These are phyloP conservation scores for Axinella damicornis DNA, from an alignment of 37 sponge, comb jelly and placozoan species.

Conservation along the genomic window DNA sequence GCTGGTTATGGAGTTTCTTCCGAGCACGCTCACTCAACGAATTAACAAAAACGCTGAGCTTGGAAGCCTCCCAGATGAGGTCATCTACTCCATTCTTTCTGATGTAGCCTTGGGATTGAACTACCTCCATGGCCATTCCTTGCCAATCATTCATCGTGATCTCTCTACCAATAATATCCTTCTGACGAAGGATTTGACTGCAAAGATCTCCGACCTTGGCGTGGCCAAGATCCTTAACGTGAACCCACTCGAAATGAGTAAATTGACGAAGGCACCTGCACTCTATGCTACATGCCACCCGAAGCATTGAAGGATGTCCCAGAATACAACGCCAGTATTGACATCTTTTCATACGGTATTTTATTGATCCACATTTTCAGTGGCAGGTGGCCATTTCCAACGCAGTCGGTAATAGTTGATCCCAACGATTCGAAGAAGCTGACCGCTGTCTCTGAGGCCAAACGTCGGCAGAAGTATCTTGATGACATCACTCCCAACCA, in stretches of 20 bases:
- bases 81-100: too few species aligned
- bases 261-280: slow-evolving; percentile 27
- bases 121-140: slow-evolving; percentile 26
- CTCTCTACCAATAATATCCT: slow-evolving; percentile 55
- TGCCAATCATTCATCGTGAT: slow-evolving; percentile 47
- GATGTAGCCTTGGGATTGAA: too few species aligned
- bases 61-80: too few species aligned
- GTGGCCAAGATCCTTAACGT: slow-evolving; percentile 28
- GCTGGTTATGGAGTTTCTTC: too few species aligned
- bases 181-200: slow-evolving; percentile 10
- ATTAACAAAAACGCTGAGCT: neutral
- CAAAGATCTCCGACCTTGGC: slow-evolving; percentile 55
- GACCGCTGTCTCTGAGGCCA: neutral
- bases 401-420: neutral
- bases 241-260: neutral
- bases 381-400: slow-evolving; percentile 30
- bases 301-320: neutral
- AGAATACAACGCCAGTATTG: slow-evolving; percentile 15
- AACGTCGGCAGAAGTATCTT: neutral
- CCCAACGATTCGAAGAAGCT: neutral
- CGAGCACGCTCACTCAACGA: too few species aligned
- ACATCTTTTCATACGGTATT: slow-evolving; percentile 55
- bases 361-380: slow-evolving; percentile 39
- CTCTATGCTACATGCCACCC: neutral
- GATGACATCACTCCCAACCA: neutral